Base-by-base conservation (phyloP, 2,113 vertebrate species). In the Cariama cristata region DNA sequence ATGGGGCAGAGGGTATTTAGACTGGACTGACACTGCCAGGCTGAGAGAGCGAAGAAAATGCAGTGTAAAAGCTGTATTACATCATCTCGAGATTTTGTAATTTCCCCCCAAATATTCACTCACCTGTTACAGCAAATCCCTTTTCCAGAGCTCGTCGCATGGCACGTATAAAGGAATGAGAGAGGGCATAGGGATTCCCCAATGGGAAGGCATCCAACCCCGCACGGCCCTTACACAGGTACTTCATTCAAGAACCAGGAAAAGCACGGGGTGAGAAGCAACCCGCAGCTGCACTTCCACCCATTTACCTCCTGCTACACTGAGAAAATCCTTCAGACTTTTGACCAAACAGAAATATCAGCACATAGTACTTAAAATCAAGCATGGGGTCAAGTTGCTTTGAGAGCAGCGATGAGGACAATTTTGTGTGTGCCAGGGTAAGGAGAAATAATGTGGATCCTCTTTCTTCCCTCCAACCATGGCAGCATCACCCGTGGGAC, bases 401-500 rank as follows among this genome's bases (percentile, higher is more conserved):
- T 3, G 27, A 38, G 82, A 38, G 40, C 58, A 24, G 58, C 1
- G 2, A 12, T 30, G 9, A 12, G 47, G 44, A 21, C 28, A 18
- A 35, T 6, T 50, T 7, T 14, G 23, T 4, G 3, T 3, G 23
- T 13, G 23, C 80, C 28, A 18, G 45, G 30, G 28, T 6, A 23
- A 28, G 1, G 16, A 45, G 38, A n/a, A n/a, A 23, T 19, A 20
- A 30, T 5, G 0, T 1, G 14, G 35, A n/a, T 14, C 15, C 30
- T 52, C 56, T 5, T 19, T 19, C 47, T 35, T 15, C 12, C 62
- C 5, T 35, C 56, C 2, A 4, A 10, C 45, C 47, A 5, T 1
- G 3, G 15, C 1, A 1, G 33, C 63, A 24, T 30, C 2, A 4
- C 62, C 24, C 1, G 3, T 0, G 7, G 50, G 45, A n/a, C 35